Evolutionary conservation across 2,888 invertebrate species (phyloP).

Genomic region (Drosophila fungiperda): DNA sequence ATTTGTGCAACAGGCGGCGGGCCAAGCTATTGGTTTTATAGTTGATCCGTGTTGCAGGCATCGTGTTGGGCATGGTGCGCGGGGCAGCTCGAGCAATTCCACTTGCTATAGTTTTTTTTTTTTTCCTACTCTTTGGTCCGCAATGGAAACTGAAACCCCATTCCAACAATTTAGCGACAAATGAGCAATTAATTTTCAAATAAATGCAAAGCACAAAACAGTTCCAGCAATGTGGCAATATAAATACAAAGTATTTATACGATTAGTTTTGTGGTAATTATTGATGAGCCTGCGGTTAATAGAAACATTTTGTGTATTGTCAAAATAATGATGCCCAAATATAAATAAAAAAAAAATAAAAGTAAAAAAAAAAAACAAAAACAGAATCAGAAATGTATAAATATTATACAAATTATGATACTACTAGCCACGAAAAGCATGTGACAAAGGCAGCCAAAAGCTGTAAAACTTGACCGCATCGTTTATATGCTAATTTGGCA

Average conservation of each 20-base stretch:
- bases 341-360: background rate
- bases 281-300: conserved; percentile 6
- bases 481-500: conserved; percentile 76
- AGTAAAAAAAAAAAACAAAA: background rate
- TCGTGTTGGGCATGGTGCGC: conserved; percentile 3
- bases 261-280: conserved; percentile 23
- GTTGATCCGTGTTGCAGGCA: conserved; percentile 23
- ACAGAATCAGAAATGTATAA: conserved; percentile 19
- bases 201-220: conserved; percentile 72
- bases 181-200: conserved; percentile 84
- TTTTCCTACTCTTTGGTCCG: conserved; percentile 29
- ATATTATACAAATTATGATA: conserved; percentile 42
- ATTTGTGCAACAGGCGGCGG: conserved; percentile 65
- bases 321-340: conserved; percentile 32
- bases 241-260: background rate
- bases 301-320: conserved; percentile 25
- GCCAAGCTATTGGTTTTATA: conserved; percentile 43
- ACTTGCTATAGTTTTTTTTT: conserved; percentile 65
- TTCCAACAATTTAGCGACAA: conserved; percentile 83
- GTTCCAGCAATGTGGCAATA: conserved; percentile 21
- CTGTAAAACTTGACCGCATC: conserved; percentile 70
- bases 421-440: conserved; percentile 31
- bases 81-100: conserved; percentile 44
- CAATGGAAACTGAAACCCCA: conserved; percentile 81
- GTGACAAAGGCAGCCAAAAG: conserved; percentile 61